Evolutionary conservation across 2,113 vertebrate genomes (phyloP).

Genomic region (Sigmodon hispidus): DNA sequence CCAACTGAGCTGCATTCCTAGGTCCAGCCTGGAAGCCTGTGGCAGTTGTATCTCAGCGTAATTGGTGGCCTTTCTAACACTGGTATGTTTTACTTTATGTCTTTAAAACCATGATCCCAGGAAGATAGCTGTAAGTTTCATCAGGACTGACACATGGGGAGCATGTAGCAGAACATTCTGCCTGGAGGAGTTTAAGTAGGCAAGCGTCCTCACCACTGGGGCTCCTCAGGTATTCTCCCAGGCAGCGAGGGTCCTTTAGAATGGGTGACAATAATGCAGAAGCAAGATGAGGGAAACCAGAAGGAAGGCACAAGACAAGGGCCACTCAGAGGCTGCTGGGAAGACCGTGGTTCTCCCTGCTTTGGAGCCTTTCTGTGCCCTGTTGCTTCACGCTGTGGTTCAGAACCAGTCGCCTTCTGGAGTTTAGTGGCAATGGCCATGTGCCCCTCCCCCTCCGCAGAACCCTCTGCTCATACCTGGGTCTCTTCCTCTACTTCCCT

Average conservation of each 20-base stretch:
- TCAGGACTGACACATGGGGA: background rate
- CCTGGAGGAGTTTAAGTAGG: background rate
- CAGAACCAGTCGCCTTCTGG: background rate
- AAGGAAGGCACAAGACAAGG: background rate
- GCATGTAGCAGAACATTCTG: background rate
- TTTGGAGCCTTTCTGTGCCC: background rate
- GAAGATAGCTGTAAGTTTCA: background rate
- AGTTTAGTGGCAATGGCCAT: background rate
- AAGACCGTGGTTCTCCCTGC: background rate
- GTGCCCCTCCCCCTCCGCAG: background rate
- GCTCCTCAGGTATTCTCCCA: background rate
- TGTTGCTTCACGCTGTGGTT: background rate
- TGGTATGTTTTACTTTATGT: background rate
- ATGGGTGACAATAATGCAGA: background rate
- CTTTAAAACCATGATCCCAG: background rate
- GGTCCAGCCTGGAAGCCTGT: background rate
- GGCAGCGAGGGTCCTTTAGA: background rate
- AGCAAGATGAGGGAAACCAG: background rate
- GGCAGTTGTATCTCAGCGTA: too few relatives aligned
- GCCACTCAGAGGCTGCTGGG: background rate
- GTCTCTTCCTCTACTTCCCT: too few relatives aligned
- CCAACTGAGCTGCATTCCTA: background rate
- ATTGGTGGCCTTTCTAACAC: background rate
- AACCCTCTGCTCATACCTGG: background rate
- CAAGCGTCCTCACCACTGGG: background rate